Percentiles rank a stretch among this genome's conserved stretches.
Conservation (phyloP, 2,888 invertebrate genomes). For the Steinernema hermaphroditum region DNA sequence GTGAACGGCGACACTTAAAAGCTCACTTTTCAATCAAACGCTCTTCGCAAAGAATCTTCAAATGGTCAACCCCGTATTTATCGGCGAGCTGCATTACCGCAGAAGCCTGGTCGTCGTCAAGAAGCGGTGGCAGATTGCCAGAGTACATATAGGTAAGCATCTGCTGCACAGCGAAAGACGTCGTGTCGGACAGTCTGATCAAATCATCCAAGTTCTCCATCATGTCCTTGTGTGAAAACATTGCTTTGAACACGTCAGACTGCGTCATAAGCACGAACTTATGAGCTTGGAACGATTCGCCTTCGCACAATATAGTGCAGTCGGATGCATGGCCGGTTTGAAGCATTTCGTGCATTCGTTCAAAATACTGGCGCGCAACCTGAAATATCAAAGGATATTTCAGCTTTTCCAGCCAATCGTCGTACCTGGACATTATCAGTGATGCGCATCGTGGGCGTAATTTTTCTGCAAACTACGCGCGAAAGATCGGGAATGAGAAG, state of each 20-base stretch:
- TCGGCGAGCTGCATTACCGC: slow-evolving; percentile 64
- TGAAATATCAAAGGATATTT: too few species aligned
- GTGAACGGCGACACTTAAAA: not conserved
- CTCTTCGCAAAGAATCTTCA: slow-evolving; percentile 62
- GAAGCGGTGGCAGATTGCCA: slow-evolving; percentile 42
- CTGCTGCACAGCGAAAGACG: slow-evolving; percentile 51
- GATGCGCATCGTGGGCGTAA: slow-evolving; percentile 29
- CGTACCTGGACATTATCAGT: slow-evolving; percentile 31
- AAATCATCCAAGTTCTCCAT: slow-evolving; percentile 43
- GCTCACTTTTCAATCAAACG: slow-evolving; percentile 45
- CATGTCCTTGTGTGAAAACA: slow-evolving; percentile 58
- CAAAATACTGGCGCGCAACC: slow-evolving; percentile 47
- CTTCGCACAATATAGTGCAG: slow-evolving; percentile 51
- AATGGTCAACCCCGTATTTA: slow-evolving; percentile 62
- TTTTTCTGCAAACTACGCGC: slow-evolving; percentile 47
- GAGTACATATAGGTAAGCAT: slow-evolving; percentile 53
- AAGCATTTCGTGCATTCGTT: slow-evolving; percentile 48
- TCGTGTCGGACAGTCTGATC: slow-evolving; percentile 50
- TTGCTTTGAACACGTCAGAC: slow-evolving; percentile 63
- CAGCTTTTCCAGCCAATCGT: too few species aligned
- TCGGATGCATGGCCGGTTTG: slow-evolving; percentile 53
- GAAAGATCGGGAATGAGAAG: slow-evolving; percentile 63
- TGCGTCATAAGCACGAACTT: slow-evolving; percentile 63
- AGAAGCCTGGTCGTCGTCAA: slow-evolving; percentile 45
- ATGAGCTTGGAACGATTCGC: slow-evolving; percentile 56